Conservation (phyloP, 1,140 invertebrate species). For the Sitobion miscanthi region DNA sequence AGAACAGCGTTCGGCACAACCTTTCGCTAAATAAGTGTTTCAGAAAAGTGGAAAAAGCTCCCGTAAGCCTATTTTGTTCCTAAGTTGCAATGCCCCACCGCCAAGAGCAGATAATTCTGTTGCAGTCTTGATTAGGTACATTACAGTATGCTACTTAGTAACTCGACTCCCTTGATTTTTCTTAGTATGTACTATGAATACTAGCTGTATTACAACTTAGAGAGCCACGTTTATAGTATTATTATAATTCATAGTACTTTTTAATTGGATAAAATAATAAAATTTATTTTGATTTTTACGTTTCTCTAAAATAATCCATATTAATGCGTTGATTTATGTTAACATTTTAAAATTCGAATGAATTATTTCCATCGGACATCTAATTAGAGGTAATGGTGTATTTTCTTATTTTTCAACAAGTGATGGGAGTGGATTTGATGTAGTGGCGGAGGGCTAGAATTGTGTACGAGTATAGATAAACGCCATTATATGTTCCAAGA, state of each 20-base stretch:
- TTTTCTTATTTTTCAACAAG: not conserved
- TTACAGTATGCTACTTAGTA: not conserved
- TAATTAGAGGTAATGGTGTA: not conserved
- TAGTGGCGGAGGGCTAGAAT: not conserved
- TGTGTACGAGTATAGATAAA: not conserved
- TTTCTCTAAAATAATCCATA: not conserved
- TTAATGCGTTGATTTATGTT: not conserved
- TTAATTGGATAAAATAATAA: not conserved
- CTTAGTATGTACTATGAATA: not conserved
- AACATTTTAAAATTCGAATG: not conserved
- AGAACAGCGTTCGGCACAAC: conserved; percentile 96
- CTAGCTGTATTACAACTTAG: not conserved
- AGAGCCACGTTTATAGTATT: not conserved
- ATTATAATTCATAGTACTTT: conserved; percentile 3
- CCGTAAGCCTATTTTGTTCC: conserved; percentile 67
- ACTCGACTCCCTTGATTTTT: not conserved
- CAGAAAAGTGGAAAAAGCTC: conserved; percentile 91
- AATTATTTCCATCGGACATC: not conserved
- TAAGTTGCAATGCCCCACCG: not conserved
- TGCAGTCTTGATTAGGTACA: not conserved
- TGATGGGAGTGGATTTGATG: not conserved
- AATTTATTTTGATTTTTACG: not conserved
- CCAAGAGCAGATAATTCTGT: not conserved
- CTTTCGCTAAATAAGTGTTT: conserved; percentile 96
- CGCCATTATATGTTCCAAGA: not conserved